Evolutionary conservation across 2,113 vertebrate genomes (phyloP), one percentile per base, ranked within the genome.

Genomic region (Cheirogaleus medius): DNA sequence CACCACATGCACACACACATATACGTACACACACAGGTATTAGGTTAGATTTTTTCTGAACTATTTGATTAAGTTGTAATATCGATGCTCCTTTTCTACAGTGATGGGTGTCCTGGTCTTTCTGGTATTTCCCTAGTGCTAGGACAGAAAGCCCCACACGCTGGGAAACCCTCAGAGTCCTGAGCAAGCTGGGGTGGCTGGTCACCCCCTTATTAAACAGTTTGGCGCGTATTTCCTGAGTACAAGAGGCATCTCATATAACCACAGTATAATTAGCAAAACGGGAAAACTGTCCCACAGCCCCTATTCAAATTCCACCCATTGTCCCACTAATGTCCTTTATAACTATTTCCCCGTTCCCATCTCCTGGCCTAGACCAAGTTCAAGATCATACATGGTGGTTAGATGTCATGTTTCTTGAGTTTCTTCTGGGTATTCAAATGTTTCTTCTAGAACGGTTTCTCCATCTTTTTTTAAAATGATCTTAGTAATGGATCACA

Each of bases 261-360:
- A 47, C 42, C 64, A 4, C 42, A 29, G 47, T 1, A 4, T 34
- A 5, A 1, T 17, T 6, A 37, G 12, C 27, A 5, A 8, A 14
- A 12, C 8, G 0, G 1, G 17, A 56, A 44, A 6, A 8, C 12
- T 1, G 11, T 15, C 32, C 49, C 39, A 20, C 8, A 2, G 34
- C 34, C 39, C 34, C 0, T 1, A n/a, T 1, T n/a, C 47, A 20
- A 9, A 2, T 6, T 18, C 52, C 23, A 32, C 63, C 52, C 15
- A 0, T 0, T 4, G 63, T 8, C 39, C 47, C n/a, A 23, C 11
- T 15, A 12, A 44, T 0, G 0, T 17, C 11, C 74, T n/a, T 52
- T 32, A 3, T 34, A 44, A 21, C 32, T 27, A 3, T 23, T 11
- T 73, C 73, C 32, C 20, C 18, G 4, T 37, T 11, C 34, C 1